Conservation (phyloP, 2,113 vertebrate genomes). For the Tretioscincus oriximinensis region DNA sequence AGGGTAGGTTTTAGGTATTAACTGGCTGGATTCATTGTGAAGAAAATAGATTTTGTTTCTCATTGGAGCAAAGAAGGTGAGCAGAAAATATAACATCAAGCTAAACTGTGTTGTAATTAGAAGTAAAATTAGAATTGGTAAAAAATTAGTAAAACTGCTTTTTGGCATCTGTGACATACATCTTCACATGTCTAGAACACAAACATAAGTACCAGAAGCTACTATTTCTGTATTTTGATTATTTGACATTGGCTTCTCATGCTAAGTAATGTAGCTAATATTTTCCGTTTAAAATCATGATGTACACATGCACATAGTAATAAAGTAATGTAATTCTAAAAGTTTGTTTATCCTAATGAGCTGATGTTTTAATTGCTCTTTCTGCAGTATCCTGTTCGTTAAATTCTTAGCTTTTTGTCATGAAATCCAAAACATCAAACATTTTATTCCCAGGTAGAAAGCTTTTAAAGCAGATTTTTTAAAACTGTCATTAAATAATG, state of each 20-base stretch:
- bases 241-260: neutral
- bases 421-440: too few relatives aligned
- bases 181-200: neutral
- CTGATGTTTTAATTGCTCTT: constrained; percentile 42
- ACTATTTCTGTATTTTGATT: neutral
- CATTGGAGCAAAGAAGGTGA: neutral
- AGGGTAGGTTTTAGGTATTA: neutral
- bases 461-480: too few relatives aligned
- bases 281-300: constrained; percentile 20
- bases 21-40: neutral
- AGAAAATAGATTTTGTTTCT: neutral
- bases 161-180: neutral
- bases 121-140: too few relatives aligned
- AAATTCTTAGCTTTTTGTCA: too few relatives aligned
- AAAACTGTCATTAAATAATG: neutral
- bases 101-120: neutral
- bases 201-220: neutral
- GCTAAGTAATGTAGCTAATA: neutral
- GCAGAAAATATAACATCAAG: neutral
- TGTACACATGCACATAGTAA: too few relatives aligned
- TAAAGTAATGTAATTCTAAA: constrained; percentile 35
- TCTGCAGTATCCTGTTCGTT: neutral
- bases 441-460: too few relatives aligned
- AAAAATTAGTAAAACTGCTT: neutral
- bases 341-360: constrained; percentile 39